Evolutionary conservation across 1,140 invertebrate species (phyloP), one percentile per base, ranked within the genome.

Genomic region (Orchestia grillus): DNA sequence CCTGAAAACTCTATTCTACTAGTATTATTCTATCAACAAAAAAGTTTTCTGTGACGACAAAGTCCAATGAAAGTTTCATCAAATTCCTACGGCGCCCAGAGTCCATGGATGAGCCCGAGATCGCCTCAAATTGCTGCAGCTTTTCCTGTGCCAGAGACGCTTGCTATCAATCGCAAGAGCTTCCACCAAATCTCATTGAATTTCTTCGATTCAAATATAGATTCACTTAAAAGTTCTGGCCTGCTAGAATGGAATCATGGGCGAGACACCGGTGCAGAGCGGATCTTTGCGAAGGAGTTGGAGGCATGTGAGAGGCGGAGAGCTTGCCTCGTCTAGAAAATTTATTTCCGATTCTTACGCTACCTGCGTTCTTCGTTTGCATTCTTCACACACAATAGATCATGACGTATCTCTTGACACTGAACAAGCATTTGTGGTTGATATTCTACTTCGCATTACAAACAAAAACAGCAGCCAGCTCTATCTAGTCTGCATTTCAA

Each of bases 221-320:
- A 90, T 90, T 90, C 41, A 90, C 88, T 90, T 90, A 90, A 90
- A 90, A 90, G 88, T 90, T 90, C 36, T 90, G 43, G 15, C 41
- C 15, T 8, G 88, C 88, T 19, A 90, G 88, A 90, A 90, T 90
- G n/a, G 43, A 90, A 42, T 36, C 43, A 42, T 90, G 88, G n/a
- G 88, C 11, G 11, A 36, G 62, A 77, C 62, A 77, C 11, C 15
- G 62, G 62, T 3, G 62, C 62, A 15, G 62, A 36, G 62, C 62
- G 28, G 62, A 36, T 77, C 62, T 77, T 15, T 15, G 28, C 11
- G 62, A 3, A 19, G 11, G 28, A 77, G 28, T 23, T 15, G 62
- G 28, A 77, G 11, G 62, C 62, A 77, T 77, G 28, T 3, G 62
- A 77, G 62, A 77, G 36, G 36, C 62, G 62, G 28, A 77, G 47